Percentiles rank a stretch among this genome's conserved stretches.
phyloP scores from a whole-genome alignment of 2,888 invertebrate genomes.

The Pseudococcus viburni region DNA sequence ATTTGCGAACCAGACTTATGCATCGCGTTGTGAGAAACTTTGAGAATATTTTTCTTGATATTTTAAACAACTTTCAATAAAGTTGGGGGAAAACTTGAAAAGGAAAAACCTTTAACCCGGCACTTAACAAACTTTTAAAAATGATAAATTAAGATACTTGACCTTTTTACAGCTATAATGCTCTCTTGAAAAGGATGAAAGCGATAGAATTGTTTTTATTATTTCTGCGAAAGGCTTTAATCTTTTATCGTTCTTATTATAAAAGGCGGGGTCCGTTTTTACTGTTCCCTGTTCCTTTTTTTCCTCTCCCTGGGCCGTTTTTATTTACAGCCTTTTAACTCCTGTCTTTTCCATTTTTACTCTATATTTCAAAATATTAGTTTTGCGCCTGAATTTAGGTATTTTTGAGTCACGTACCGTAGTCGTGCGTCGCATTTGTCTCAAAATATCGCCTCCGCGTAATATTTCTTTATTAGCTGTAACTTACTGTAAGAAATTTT shows the following conservation, averaged over 20 bases:
- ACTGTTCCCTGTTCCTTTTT: not conserved
- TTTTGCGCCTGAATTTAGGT: constrained; percentile 60
- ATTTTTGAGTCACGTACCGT: constrained; percentile 61
- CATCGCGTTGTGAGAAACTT: constrained; percentile 8
- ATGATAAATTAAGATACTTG: constrained; percentile 63
- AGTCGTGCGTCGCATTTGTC: constrained; percentile 54
- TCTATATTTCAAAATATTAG: constrained; percentile 63
- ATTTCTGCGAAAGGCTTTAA: constrained; percentile 62
- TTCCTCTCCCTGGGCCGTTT: constrained; percentile 25
- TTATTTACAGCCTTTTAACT: constrained; percentile 64
- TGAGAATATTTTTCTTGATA: constrained; percentile 33
- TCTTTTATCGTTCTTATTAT: constrained; percentile 62
- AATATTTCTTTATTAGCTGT: constrained; percentile 47
- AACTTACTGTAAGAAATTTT: constrained; percentile 27
- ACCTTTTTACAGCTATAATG: constrained; percentile 63
- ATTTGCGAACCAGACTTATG: constrained; percentile 7
- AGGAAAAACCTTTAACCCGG: constrained; percentile 59
- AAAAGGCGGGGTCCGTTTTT: constrained; percentile 60
- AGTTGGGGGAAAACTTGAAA: constrained; percentile 20
- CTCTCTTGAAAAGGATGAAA: constrained; percentile 61
- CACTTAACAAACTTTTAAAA: constrained; percentile 64
- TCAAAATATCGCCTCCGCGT: constrained; percentile 37
- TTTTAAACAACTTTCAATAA: constrained; percentile 49
- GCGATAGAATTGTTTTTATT: constrained; percentile 64
- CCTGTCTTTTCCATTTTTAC: constrained; percentile 64